Conservation (phyloP, 1,140 invertebrate genomes). For the Trachymyrmex septentrionalis region DNA sequence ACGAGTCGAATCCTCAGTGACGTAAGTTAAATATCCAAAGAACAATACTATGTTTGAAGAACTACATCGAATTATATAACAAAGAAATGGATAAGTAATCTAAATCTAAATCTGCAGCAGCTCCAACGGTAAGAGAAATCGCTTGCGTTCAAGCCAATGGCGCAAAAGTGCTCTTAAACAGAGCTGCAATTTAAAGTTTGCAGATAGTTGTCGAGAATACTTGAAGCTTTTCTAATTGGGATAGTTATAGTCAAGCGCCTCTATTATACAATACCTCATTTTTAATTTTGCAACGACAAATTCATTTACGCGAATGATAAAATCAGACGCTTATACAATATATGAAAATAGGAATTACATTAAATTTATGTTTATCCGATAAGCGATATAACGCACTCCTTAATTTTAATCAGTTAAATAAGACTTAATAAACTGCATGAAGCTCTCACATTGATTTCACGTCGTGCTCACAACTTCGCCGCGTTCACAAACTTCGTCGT, state of each 20-base stretch:
- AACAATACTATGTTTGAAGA: background rate
- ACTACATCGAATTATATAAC: background rate
- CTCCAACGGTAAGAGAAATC: constrained; percentile 4
- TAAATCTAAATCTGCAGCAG: constrained; percentile 38
- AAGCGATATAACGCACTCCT: background rate
- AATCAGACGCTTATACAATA: background rate
- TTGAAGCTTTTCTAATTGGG: constrained; percentile 37
- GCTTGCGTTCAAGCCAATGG: constrained; percentile 32
- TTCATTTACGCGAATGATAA: background rate
- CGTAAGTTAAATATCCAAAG: background rate
- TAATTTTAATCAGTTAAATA: constrained; percentile 23
- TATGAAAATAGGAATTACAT: background rate
- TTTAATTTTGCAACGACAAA: background rate
- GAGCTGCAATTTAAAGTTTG: constrained; percentile 52
- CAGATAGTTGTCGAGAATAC: constrained; percentile 35
- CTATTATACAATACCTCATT: too few relatives aligned
- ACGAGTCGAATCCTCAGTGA: background rate
- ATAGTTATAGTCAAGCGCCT: constrained; percentile 26
- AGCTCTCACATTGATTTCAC: background rate
- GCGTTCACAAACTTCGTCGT: background rate
- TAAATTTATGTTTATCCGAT: background rate
- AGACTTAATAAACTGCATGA: constrained; percentile 5
- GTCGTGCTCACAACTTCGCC: background rate
- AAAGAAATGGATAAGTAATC: constrained; percentile 19
- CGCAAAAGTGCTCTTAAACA: constrained; percentile 48